These are phyloP conservation scores for Neocrepidodera transversa DNA, from an alignment of 2,888 invertebrate species.

Conservation along the genomic window DNA sequence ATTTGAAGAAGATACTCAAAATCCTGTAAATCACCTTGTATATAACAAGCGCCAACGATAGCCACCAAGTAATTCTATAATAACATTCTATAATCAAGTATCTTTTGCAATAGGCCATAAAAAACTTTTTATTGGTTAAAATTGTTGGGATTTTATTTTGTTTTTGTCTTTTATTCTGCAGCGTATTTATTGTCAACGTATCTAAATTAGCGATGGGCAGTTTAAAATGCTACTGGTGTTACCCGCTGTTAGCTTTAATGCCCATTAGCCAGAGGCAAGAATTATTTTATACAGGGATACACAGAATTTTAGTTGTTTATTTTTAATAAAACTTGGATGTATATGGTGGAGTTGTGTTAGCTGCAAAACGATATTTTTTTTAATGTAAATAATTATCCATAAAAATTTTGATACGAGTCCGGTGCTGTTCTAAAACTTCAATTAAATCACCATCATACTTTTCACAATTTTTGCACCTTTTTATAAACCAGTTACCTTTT, in stretches of 20 bases:
- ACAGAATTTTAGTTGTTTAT: background rate
- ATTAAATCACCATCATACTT: background rate
- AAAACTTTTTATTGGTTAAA: constrained; percentile 18
- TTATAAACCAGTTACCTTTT: background rate
- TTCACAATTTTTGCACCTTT: background rate
- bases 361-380: background rate
- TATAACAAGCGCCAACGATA: constrained; percentile 1
- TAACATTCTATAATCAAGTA: constrained; percentile 24
- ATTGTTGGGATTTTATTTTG: constrained; percentile 20
- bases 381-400: too few species aligned
- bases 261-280: constrained; percentile 6
- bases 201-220: constrained; percentile 24
- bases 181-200: constrained; percentile 26
- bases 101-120: constrained; percentile 14
- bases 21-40: constrained; percentile 1
- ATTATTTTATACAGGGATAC: constrained; percentile 16
- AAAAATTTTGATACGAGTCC: too few species aligned
- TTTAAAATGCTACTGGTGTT: constrained; percentile 26
- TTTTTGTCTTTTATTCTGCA: constrained; percentile 8
- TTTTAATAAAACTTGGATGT: background rate
- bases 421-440: background rate
- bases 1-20: too few species aligned
- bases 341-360: too few species aligned
- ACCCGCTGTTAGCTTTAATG: constrained; percentile 8
- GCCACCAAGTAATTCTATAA: constrained; percentile 15